Conservation (phyloP, 2,113 vertebrate genomes). For the Vulpes lagopus region DNA sequence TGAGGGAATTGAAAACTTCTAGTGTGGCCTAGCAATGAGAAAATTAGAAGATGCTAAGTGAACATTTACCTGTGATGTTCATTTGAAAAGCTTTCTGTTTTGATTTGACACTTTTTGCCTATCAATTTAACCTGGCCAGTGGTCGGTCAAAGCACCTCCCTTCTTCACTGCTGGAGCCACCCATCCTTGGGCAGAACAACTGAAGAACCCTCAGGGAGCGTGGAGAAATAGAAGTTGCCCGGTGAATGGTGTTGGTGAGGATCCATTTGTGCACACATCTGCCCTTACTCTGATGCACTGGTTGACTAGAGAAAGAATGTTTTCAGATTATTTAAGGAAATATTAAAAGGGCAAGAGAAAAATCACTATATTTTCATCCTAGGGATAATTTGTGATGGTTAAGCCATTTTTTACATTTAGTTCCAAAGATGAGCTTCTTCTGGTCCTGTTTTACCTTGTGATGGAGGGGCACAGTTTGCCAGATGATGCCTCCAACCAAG, state of each 20-base stretch:
- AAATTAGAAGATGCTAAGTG: not conserved
- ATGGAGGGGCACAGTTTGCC: too few species aligned
- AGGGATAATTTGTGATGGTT: not conserved
- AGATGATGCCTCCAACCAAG: too few species aligned
- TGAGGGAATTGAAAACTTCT: not conserved
- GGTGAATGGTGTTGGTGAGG: not conserved
- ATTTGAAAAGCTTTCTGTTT: not conserved
- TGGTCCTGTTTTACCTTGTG: not conserved
- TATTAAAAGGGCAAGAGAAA: not conserved
- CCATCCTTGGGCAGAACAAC: not conserved
- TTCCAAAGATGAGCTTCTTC: not conserved
- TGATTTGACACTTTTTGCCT: not conserved
- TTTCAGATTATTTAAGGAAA: not conserved
- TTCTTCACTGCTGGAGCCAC: rapidly evolving
- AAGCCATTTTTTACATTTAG: not conserved
- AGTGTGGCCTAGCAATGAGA: not conserved
- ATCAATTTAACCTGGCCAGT: not conserved
- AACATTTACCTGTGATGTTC: not conserved
- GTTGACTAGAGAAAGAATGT: not conserved
- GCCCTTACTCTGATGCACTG: not conserved
- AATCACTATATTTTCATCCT: not conserved
- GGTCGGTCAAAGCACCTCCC: not conserved
- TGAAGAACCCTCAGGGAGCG: not conserved
- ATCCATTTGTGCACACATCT: not conserved
- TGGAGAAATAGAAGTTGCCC: not conserved